Evolutionary conservation across 2,797 vertebrate species (phyloP).

Genomic region (Sebastes ruberrimus): DNA sequence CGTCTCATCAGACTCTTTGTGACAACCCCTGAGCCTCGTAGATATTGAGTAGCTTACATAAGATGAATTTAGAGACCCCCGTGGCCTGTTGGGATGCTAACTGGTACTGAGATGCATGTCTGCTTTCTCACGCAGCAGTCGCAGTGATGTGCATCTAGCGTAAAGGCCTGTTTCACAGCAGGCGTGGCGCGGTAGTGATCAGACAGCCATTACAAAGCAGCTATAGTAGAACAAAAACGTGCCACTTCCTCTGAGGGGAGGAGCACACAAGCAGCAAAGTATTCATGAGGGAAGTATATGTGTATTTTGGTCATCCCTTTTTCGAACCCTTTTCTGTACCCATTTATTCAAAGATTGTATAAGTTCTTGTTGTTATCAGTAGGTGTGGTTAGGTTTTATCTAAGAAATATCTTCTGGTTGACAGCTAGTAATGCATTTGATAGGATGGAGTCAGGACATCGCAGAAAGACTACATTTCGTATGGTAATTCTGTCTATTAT

Average conservation of each 20-base stretch:
- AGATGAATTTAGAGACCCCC: slow-evolving; percentile 30
- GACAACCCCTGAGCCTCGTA: slow-evolving; percentile 9
- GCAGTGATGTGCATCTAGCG: slow-evolving; percentile 14
- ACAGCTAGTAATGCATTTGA: not conserved
- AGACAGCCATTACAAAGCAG: slow-evolving; percentile 38
- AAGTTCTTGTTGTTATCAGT: not conserved
- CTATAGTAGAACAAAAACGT: not conserved
- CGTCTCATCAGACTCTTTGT: slow-evolving; percentile 13
- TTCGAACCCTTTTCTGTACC: not conserved
- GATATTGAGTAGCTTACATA: slow-evolving; percentile 35
- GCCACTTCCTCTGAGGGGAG: not conserved
- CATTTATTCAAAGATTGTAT: not conserved
- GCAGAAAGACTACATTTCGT: not conserved
- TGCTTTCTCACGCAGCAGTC: slow-evolving; percentile 35
- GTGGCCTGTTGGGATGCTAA: slow-evolving; percentile 38
- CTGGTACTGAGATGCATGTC: slow-evolving; percentile 37
- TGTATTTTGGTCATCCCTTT: not conserved
- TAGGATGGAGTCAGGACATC: not conserved
- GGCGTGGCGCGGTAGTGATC: slow-evolving; percentile 17
- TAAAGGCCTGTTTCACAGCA: slow-evolving; percentile 39
- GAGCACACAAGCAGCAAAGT: not conserved
- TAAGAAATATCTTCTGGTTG: not conserved
- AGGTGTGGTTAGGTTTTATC: not conserved
- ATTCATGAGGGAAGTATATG: not conserved
- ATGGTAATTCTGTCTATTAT: not conserved